phyloP scores from a whole-genome alignment of 1,140 invertebrate genomes.

The Charaxes varanes region DNA sequence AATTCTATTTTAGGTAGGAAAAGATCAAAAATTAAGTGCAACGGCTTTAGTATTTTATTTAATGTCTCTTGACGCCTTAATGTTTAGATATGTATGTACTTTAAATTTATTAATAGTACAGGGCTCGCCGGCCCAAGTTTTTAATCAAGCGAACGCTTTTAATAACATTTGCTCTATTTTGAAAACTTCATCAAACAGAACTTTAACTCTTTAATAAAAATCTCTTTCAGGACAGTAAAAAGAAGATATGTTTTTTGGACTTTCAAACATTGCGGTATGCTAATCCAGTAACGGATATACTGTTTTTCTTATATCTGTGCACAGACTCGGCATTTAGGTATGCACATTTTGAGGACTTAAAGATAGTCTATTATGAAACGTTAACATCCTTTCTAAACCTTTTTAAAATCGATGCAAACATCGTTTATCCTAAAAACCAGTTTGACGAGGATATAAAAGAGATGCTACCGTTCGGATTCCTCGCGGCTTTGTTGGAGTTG shows the following conservation, averaged over 20 bases:
- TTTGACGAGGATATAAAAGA: slow-evolving; percentile 42
- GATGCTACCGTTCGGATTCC: slow-evolving; percentile 36
- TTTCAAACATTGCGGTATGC: slow-evolving; percentile 55
- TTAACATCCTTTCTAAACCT: slow-evolving; percentile 36
- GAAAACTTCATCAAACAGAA: too few relatives aligned
- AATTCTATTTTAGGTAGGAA: too few relatives aligned
- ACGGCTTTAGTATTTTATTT: too few relatives aligned
- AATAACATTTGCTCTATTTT: too few relatives aligned
- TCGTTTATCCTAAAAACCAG: slow-evolving; percentile 32
- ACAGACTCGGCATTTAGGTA: slow-evolving; percentile 53
- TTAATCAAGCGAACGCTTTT: too few relatives aligned
- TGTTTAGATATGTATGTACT: too few relatives aligned
- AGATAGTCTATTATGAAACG: slow-evolving; percentile 38
- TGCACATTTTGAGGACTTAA: slow-evolving; percentile 34
- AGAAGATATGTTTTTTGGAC: slow-evolving; percentile 48
- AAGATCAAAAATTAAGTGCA: too few relatives aligned
- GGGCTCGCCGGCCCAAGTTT: too few relatives aligned
- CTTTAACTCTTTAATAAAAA: too few relatives aligned
- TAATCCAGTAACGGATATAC: slow-evolving; percentile 45
- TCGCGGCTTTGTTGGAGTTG: slow-evolving; percentile 45
- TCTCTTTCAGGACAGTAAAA: slow-evolving; percentile 40
- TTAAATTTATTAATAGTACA: too few relatives aligned
- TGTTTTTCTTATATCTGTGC: slow-evolving; percentile 50
- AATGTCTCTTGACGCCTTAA: too few relatives aligned
- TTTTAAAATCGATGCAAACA: slow-evolving; percentile 34